phyloP scores from a whole-genome alignment of 2,888 invertebrate species.

The Pristionchus mayeri region DNA sequence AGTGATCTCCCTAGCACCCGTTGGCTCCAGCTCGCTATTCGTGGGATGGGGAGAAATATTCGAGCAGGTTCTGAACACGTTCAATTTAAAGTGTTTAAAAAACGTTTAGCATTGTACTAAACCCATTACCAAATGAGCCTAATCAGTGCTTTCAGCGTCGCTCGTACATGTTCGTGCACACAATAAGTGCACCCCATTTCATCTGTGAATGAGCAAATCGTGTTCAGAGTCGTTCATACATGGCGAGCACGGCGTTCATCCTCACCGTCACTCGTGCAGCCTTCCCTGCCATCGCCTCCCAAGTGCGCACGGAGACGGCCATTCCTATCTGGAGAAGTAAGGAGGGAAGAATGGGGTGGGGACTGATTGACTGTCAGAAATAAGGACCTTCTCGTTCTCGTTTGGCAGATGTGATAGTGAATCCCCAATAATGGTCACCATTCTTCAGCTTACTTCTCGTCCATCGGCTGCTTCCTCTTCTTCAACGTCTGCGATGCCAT shows the following conservation, averaged over 20 bases:
- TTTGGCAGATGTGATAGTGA: background rate
- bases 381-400: background rate
- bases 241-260: conserved; percentile 38
- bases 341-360: background rate
- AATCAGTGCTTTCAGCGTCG: too few relatives aligned
- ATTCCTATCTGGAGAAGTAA: conserved; percentile 62
- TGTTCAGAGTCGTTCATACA: conserved; percentile 10
- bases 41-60: background rate
- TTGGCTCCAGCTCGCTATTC: too few relatives aligned
- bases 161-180: too few relatives aligned
- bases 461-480: conserved; percentile 62
- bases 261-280: conserved; percentile 60
- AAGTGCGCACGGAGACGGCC: conserved; percentile 57
- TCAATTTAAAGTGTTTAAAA: background rate
- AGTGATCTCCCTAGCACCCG: too few relatives aligned
- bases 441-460: conserved; percentile 63
- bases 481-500: conserved; percentile 62
- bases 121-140: background rate
- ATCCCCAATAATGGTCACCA: too few relatives aligned
- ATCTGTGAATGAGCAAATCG: too few relatives aligned
- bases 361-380: too few relatives aligned
- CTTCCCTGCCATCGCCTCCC: conserved; percentile 62
- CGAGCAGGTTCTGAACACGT: background rate
- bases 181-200: too few relatives aligned
- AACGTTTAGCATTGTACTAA: background rate